Percentiles rank a stretch among this genome's conserved stretches.
Conservation (phyloP, 2,797 vertebrate species). For the Triplophysa yarkandensis region DNA sequence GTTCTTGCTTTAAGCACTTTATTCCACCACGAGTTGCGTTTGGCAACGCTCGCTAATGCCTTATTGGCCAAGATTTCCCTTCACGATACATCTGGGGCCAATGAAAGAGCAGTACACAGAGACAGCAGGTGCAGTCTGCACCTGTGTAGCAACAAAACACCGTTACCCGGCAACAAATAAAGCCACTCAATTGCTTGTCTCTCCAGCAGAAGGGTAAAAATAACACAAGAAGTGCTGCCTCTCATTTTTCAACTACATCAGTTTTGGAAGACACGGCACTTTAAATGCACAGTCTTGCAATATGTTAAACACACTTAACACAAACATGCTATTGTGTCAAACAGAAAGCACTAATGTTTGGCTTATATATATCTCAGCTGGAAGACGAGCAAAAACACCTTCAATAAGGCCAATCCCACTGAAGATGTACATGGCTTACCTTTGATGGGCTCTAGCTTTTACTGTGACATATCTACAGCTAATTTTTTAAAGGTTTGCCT, state of each 20-base stretch:
- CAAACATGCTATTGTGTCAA: not conserved
- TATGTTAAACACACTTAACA: not conserved
- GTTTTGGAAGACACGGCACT: not conserved
- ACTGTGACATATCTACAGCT: conserved; percentile 14
- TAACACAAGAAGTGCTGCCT: conserved; percentile 29
- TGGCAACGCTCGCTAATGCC: conserved; percentile 17
- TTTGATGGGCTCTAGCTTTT: conserved; percentile 46
- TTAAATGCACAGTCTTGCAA: not conserved
- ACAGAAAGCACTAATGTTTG: conserved; percentile 13
- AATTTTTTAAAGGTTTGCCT: conserved; percentile 46
- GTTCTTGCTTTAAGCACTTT: conserved; percentile 1
- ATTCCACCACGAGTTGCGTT: conserved; percentile 29
- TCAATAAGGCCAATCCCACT: not conserved
- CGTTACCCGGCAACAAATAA: conserved; percentile 51
- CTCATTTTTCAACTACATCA: conserved; percentile 13
- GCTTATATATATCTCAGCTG: conserved; percentile 25
- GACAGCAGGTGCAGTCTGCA: conserved; percentile 57
- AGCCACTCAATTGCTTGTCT: conserved; percentile 37
- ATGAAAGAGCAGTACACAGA: conserved; percentile 48
- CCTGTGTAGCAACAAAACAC: conserved; percentile 54
- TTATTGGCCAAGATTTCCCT: conserved; percentile 47
- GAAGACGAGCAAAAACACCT: conserved; percentile 19
- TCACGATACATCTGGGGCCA: conserved; percentile 46
- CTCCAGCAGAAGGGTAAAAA: conserved; percentile 35
- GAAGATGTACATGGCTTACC: conserved; percentile 35